These are phyloP conservation scores for Bradysia coprophila DNA, from an alignment of 1,140 invertebrate species.

Conservation along the genomic window DNA sequence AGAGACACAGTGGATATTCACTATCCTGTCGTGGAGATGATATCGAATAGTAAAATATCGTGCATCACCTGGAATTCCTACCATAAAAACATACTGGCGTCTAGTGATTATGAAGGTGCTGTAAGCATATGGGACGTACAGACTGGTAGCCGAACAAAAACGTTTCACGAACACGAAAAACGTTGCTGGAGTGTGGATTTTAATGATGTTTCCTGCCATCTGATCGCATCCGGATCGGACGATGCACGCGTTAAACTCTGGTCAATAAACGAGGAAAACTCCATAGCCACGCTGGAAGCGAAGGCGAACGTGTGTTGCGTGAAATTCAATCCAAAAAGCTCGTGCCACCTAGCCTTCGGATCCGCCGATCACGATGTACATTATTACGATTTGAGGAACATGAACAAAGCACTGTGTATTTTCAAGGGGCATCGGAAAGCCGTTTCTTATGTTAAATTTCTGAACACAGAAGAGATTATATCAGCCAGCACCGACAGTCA, in stretches of 20 bases:
- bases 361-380: constrained; percentile 94
- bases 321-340: constrained; percentile 81
- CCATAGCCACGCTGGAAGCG: constrained; percentile 70
- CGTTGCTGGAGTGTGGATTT: constrained; percentile 95
- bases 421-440: constrained; percentile 90
- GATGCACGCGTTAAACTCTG: constrained; percentile 90
- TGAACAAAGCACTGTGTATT: constrained; percentile 61
- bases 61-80: constrained; percentile 91
- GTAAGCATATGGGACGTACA: constrained; percentile 87
- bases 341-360: constrained; percentile 78
- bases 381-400: constrained; percentile 85
- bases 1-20: constrained; percentile 73
- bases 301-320: constrained; percentile 95
- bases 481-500: constrained; percentile 92
- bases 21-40: constrained; percentile 84
- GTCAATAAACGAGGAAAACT: constrained; percentile 74
- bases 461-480: constrained; percentile 76
- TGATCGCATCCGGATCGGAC: constrained; percentile 88
- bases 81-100: constrained; percentile 75
- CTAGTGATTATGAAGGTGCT: constrained; percentile 90
- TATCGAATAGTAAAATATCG: constrained; percentile 87
- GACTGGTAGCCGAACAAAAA: constrained; percentile 51
- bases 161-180: constrained; percentile 85
- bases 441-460: constrained; percentile 91
- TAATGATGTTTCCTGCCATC: constrained; percentile 75